Conservation (phyloP, 2,113 vertebrate species). For the Heptranchias perlo region DNA sequence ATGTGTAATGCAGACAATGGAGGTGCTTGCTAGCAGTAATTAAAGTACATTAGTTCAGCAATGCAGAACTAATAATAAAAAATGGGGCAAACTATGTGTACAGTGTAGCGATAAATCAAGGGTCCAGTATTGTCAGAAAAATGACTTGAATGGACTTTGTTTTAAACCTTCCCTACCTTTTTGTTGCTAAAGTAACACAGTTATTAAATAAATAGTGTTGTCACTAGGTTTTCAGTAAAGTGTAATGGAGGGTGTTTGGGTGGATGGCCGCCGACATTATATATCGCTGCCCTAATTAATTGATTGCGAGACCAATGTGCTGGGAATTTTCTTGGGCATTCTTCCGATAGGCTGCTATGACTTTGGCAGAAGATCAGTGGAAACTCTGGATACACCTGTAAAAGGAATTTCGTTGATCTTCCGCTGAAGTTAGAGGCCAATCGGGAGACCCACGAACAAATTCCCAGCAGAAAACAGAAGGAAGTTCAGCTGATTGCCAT, state of each 20-base stretch:
- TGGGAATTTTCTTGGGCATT: background rate
- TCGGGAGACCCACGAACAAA: background rate
- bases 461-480: background rate
- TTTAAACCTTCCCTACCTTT: no score
- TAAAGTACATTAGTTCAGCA: no score
- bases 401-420: background rate
- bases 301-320: background rate
- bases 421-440: background rate
- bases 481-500: background rate
- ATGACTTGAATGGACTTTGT: background rate
- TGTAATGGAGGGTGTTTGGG: background rate
- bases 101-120: background rate
- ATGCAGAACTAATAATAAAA: no score
- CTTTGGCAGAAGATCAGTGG: background rate
- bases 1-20: no score
- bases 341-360: background rate
- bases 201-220: background rate
- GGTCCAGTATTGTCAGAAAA: background rate
- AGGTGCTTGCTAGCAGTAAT: no score
- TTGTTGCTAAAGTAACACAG: background rate
- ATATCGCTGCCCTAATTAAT: background rate
- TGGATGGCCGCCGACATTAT: background rate
- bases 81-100: no score
- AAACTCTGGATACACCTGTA: no score
- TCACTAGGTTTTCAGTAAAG: background rate